Percentiles rank a stretch among this genome's conserved stretches.
Evolutionary conservation across 2,113 vertebrate species (phyloP).

Genomic region (Clarias magur): DNA sequence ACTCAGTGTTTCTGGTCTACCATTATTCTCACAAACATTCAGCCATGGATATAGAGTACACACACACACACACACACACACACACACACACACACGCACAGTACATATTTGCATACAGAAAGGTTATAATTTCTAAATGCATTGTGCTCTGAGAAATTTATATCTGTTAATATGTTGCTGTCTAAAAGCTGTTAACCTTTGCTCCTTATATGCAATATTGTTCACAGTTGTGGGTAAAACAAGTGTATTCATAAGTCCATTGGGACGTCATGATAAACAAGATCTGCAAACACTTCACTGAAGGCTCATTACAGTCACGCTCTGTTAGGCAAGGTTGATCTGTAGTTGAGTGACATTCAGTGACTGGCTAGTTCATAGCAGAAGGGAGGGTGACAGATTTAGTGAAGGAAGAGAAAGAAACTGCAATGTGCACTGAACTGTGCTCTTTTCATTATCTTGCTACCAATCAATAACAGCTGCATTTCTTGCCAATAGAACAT

Average conservation of each 20-base stretch:
- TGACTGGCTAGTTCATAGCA: background rate
- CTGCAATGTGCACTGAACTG: constrained; percentile 38
- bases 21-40: background rate
- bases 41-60: background rate
- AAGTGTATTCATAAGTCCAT: background rate
- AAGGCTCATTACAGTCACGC: constrained; percentile 23
- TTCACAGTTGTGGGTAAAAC: background rate
- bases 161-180: background rate
- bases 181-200: background rate
- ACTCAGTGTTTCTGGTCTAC: background rate
- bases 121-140: background rate
- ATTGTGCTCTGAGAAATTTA: background rate
- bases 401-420: constrained; percentile 13
- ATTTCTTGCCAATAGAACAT: constrained; percentile 27
- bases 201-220: background rate
- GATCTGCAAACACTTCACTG: background rate
- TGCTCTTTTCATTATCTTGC: constrained; percentile 33
- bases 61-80: no score
- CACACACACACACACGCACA: no score
- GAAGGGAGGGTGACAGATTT: constrained; percentile 25
- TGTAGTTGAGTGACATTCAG: constrained; percentile 27
- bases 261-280: background rate
- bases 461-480: constrained; percentile 43
- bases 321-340: constrained; percentile 30
- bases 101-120: background rate